A percentile compares a stretch with the other conserved stretches of the same genome.
These are phyloP conservation scores for Pristionchus pacificus DNA, from an alignment of 1,140 invertebrate species.

Conservation along the genomic window DNA sequence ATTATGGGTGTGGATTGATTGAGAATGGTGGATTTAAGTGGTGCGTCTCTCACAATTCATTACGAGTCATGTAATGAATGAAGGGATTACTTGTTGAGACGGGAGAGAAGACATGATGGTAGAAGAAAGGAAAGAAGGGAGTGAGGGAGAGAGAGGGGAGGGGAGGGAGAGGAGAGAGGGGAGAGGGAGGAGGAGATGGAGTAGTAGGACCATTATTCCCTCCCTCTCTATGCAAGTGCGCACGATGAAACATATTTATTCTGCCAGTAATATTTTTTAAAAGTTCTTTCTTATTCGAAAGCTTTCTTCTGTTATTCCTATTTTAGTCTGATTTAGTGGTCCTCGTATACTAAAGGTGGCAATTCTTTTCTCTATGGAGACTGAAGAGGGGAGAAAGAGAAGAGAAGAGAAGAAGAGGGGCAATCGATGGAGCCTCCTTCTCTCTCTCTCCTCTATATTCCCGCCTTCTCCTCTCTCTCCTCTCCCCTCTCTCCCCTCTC, in stretches of 20 bases:
- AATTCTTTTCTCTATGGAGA: neutral
- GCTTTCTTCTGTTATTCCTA: neutral
- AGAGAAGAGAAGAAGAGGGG: neutral
- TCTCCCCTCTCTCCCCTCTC: neutral
- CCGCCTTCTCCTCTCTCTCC: no score
- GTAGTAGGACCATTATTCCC: neutral
- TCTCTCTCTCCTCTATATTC: constrained; percentile 9
- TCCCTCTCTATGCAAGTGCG: constrained; percentile 2
- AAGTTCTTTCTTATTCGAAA: no score
- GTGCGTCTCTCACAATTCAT: no score
- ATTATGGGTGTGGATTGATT: no score
- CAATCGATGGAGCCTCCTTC: neutral
- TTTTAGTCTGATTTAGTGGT: neutral
- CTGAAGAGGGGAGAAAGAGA: neutral
- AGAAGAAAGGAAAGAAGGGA: no score
- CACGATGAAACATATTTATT: neutral
- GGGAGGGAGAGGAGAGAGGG: neutral
- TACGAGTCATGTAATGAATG: no score
- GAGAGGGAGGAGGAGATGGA: neutral
- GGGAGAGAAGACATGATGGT: no score
- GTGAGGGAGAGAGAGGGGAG: neutral
- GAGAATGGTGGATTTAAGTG: no score
- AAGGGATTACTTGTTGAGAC: neutral
- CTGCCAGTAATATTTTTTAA: no score
- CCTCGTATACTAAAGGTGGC: no score